Evolutionary conservation across 2,113 vertebrate species (phyloP).

Genomic region (Aplodontia rufa): DNA sequence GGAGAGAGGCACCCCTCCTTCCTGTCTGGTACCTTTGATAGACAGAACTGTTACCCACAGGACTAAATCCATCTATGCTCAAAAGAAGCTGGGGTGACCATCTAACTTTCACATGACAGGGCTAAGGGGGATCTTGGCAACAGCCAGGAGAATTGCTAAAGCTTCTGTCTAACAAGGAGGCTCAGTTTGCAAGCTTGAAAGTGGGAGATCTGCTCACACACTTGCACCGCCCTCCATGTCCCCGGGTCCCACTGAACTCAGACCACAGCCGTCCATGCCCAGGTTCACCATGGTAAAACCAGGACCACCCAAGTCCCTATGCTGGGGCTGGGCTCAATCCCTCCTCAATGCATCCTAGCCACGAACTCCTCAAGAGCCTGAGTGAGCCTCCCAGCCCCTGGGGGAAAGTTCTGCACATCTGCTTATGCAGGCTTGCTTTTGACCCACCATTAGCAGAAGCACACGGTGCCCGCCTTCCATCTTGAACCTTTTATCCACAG

Average conservation of each 20-base stretch:
- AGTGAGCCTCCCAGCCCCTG: background rate
- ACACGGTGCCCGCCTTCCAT: background rate
- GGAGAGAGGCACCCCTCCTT: background rate
- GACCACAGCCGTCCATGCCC: background rate
- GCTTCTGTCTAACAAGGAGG: background rate
- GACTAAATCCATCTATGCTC: background rate
- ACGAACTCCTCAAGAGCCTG: background rate
- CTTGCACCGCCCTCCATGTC: background rate
- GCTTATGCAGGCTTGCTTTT: background rate
- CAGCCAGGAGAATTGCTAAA: no score
- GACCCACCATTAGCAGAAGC: constrained; percentile 40
- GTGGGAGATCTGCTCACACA: background rate
- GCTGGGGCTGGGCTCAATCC: background rate
- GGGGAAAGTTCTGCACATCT: background rate
- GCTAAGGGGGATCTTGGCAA: background rate
- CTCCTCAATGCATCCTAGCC: background rate
- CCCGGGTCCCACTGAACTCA: background rate
- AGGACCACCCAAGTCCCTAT: background rate
- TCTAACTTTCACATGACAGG: background rate
- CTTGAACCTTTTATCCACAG: constrained; percentile 51
- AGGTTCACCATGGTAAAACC: background rate
- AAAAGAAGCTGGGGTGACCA: background rate
- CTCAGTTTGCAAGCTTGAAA: background rate
- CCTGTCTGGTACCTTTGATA: background rate
- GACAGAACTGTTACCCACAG: background rate